These are phyloP conservation scores for Sicus ferrugineus DNA, from an alignment of 2,888 invertebrate species.

Conservation along the genomic window DNA sequence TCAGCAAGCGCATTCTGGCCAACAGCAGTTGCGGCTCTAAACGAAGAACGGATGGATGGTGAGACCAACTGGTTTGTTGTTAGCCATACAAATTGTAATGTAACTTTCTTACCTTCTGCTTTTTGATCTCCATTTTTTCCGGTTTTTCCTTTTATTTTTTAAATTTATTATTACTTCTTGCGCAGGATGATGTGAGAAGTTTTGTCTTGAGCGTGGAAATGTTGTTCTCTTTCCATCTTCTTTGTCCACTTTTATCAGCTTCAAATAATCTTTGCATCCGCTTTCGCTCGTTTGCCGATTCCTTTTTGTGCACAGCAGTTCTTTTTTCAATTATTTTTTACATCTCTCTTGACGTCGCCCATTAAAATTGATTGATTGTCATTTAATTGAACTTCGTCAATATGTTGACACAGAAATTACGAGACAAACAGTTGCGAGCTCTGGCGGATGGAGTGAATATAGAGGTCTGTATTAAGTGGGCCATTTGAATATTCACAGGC, in stretches of 20 bases:
- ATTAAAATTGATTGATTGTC: conserved; percentile 60
- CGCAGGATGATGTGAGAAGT: neutral
- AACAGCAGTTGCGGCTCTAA: neutral
- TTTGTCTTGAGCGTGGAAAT: neutral
- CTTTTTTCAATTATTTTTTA: neutral
- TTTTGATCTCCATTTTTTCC: neutral
- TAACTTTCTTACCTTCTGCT: neutral
- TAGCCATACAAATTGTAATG: neutral
- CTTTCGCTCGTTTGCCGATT: no score
- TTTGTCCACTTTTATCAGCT: neutral
- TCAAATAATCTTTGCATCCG: no score
- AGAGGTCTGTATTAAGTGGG: no score
- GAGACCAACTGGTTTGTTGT: neutral
- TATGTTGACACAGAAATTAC: conserved; percentile 51
- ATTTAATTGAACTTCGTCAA: conserved; percentile 58
- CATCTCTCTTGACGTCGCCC: conserved; percentile 41
- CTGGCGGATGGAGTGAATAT: no score
- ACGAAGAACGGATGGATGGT: neutral
- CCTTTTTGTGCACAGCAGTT: no score
- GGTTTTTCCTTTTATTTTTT: conserved; percentile 42
- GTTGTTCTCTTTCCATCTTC: neutral
- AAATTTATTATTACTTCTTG: conserved; percentile 21
- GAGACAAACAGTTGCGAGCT: neutral
- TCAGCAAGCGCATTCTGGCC: neutral
- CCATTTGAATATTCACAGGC: no score